These are phyloP conservation scores for Trachelus tabidus DNA, from an alignment of 2,888 invertebrate genomes.

Conservation along the genomic window DNA sequence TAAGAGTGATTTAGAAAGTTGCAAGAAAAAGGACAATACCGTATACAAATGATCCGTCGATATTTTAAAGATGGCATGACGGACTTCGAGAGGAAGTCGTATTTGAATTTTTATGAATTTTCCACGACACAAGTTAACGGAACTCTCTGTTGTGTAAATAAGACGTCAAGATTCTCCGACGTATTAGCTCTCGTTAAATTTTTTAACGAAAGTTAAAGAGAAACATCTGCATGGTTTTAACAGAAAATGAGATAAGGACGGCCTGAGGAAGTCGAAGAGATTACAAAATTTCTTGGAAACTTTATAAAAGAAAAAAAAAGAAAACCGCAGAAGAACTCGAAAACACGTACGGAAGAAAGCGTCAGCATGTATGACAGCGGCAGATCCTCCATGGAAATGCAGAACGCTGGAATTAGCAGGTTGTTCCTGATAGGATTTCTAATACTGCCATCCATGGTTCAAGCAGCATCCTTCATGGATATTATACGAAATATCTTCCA, in stretches of 20 bases:
- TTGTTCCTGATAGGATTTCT: conserved; percentile 23
- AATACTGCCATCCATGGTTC: conserved; percentile 20
- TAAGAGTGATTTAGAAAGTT: not conserved
- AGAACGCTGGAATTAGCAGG: not conserved
- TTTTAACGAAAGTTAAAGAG: not conserved
- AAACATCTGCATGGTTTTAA: not conserved
- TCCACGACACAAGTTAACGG: not conserved
- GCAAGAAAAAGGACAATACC: not conserved
- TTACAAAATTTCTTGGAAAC: not conserved
- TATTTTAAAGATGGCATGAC: not conserved
- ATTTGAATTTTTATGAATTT: not conserved
- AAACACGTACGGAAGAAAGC: not conserved
- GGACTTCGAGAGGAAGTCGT: not conserved
- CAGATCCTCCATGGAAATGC: not conserved
- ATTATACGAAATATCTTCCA: conserved; percentile 34
- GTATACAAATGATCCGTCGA: not conserved
- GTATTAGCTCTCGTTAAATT: not conserved
- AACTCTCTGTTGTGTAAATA: not conserved
- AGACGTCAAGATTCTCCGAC: not conserved
- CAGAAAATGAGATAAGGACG: not conserved
- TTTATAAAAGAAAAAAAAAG: not conserved
- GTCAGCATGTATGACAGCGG: not conserved
- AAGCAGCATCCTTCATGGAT: conserved; percentile 33
- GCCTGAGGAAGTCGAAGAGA: not conserved
- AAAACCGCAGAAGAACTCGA: not conserved